These are phyloP conservation scores for Conger conger DNA, from an alignment of 2,113 vertebrate species.

Conservation along the genomic window DNA sequence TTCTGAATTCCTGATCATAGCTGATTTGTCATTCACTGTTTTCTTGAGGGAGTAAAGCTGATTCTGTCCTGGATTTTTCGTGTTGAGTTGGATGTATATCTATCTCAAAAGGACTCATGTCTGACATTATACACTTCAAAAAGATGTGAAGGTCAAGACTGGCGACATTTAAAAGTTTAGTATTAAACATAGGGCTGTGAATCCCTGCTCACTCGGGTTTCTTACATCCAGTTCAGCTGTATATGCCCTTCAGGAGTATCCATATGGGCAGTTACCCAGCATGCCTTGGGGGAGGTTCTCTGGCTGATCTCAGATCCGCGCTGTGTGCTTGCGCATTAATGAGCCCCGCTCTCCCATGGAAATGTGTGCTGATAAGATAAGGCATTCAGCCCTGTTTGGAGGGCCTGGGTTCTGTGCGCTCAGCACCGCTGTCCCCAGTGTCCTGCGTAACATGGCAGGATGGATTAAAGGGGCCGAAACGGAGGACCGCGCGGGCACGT, in stretches of 20 bases:
- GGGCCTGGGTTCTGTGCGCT: slow-evolving; percentile 59
- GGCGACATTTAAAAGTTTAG: too few species aligned
- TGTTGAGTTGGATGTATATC: too few species aligned
- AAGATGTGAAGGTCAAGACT: too few species aligned
- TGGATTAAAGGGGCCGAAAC: slow-evolving; percentile 41
- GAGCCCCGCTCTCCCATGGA: slow-evolving; percentile 67
- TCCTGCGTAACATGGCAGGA: background rate
- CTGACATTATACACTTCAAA: too few species aligned
- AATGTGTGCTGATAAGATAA: slow-evolving; percentile 75
- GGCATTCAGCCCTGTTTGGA: slow-evolving; percentile 66
- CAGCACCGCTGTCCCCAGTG: slow-evolving; percentile 54
- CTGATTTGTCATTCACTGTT: too few species aligned
- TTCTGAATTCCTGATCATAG: too few species aligned
- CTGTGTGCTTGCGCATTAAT: slow-evolving; percentile 70
- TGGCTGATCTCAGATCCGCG: slow-evolving; percentile 48
- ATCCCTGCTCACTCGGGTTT: background rate
- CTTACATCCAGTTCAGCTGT: background rate
- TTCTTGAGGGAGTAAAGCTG: too few species aligned
- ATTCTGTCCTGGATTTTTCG: too few species aligned
- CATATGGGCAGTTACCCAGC: slow-evolving; percentile 52
- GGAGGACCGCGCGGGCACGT: slow-evolving; percentile 30
- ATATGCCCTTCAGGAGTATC: background rate
- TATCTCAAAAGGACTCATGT: too few species aligned
- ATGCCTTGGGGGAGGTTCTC: slow-evolving; percentile 63
- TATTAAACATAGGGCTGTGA: background rate